These are phyloP conservation scores for Hiodon alosoides DNA, from an alignment of 2,113 vertebrate species.

Conservation along the genomic window DNA sequence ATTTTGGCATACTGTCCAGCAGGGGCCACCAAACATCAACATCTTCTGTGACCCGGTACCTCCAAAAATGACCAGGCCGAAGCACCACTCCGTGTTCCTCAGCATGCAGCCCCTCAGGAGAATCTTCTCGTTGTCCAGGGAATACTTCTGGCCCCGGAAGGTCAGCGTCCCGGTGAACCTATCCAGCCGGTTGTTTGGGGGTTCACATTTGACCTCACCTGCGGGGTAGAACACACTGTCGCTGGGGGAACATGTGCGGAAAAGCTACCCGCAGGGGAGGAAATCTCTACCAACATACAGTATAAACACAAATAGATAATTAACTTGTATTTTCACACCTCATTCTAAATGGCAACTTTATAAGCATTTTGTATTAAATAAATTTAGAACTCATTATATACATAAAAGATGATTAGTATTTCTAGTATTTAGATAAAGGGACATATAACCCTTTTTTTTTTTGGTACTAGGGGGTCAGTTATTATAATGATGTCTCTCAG, in stretches of 20 bases:
- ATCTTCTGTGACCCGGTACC: constrained; percentile 57
- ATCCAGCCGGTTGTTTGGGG: constrained; percentile 88
- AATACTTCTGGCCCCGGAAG: constrained; percentile 64
- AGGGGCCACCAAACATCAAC: background rate
- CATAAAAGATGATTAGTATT: too few species aligned
- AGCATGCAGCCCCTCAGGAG: constrained; percentile 85
- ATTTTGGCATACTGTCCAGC: background rate
- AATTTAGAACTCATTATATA: too few species aligned
- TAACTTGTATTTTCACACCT: too few species aligned
- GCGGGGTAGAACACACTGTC: background rate
- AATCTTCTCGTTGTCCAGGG: constrained; percentile 82
- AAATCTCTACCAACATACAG: too few species aligned
- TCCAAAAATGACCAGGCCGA: constrained; percentile 85
- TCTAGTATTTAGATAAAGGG: too few species aligned
- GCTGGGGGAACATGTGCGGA: background rate
- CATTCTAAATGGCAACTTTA: too few species aligned
- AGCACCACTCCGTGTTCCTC: constrained; percentile 94
- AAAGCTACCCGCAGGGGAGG: background rate
- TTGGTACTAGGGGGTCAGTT: background rate
- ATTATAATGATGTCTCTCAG: background rate
- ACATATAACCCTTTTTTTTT: too few species aligned
- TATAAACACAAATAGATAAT: too few species aligned
- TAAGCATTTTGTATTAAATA: too few species aligned
- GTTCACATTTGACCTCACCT: constrained; percentile 84
- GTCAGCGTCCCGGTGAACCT: constrained; percentile 78